phyloP scores from a whole-genome alignment of 2,113 vertebrate species.

The Hydrochoerus hydrochaeris region DNA sequence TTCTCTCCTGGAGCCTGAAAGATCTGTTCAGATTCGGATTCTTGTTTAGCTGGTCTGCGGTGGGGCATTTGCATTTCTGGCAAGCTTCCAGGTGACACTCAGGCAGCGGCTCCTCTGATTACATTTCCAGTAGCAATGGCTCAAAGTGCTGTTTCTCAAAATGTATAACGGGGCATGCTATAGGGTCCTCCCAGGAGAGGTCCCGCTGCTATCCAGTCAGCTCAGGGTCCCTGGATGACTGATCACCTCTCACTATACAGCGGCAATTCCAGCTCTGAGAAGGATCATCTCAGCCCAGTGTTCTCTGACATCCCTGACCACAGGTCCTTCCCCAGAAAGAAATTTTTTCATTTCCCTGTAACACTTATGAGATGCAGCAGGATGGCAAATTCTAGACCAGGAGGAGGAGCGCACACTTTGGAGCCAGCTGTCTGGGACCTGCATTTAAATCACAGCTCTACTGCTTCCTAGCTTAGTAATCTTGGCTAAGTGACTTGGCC shows the following conservation, averaged over 20 bases:
- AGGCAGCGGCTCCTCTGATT: background rate
- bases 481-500: background rate
- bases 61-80: background rate
- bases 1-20: background rate
- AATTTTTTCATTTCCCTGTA: background rate
- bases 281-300: background rate
- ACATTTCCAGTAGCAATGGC: background rate
- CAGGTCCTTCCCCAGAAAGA: background rate
- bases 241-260: background rate
- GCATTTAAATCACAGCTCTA: background rate
- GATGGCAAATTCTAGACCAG: background rate
- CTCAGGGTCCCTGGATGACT: background rate
- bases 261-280: background rate
- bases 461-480: background rate
- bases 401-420: background rate
- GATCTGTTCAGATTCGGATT: background rate
- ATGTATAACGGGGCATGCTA: too few relatives aligned
- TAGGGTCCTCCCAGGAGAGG: background rate
- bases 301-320: background rate
- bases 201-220: background rate
- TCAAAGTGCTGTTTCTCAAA: background rate
- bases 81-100: background rate
- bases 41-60: background rate
- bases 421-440: background rate
- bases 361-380: background rate